Conservation (phyloP, 2,888 invertebrate species). For the Drosophila aldrichi region DNA sequence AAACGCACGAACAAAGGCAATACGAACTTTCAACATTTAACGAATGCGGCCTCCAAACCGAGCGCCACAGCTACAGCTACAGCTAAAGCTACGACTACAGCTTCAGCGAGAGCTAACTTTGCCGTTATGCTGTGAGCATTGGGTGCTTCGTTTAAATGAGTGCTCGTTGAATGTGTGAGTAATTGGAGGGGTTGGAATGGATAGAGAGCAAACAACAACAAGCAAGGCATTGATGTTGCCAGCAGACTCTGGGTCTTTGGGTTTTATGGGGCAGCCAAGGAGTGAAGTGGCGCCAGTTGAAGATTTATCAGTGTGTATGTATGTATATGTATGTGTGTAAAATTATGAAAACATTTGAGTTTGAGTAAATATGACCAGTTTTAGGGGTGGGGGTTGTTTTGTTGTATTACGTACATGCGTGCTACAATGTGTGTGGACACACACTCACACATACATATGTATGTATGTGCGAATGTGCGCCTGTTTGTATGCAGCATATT, state of each 20-base stretch:
- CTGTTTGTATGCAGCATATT: slow-evolving; percentile 21
- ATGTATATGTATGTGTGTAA: slow-evolving; percentile 18
- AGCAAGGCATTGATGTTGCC: slow-evolving; percentile 62
- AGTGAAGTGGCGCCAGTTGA: slow-evolving; percentile 76
- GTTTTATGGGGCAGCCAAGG: slow-evolving; percentile 63
- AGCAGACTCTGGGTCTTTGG: slow-evolving; percentile 53
- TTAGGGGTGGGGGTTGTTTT: slow-evolving; percentile 53
- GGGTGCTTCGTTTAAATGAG: slow-evolving; percentile 80
- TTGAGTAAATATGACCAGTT: slow-evolving; percentile 62
- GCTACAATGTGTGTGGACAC: slow-evolving; percentile 18
- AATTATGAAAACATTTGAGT: slow-evolving; percentile 75
- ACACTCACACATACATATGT: not conserved
- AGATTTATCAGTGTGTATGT: slow-evolving; percentile 61
- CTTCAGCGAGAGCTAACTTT: slow-evolving; percentile 77
- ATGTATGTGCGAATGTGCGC: slow-evolving; percentile 13
- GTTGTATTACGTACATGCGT: slow-evolving; percentile 34
- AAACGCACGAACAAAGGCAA: slow-evolving; percentile 49
- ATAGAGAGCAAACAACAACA: slow-evolving; percentile 71
- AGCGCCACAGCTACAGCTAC: slow-evolving; percentile 28
- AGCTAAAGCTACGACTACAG: slow-evolving; percentile 23
- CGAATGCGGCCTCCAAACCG: slow-evolving; percentile 33
- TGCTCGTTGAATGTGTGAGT: slow-evolving; percentile 81
- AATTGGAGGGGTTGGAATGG: slow-evolving; percentile 62
- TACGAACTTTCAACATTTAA: slow-evolving; percentile 49
- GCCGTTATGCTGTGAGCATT: slow-evolving; percentile 75